These are phyloP conservation scores for Macrochelys suwanniensis DNA, from an alignment of 2,797 vertebrate genomes.

Conservation along the genomic window DNA sequence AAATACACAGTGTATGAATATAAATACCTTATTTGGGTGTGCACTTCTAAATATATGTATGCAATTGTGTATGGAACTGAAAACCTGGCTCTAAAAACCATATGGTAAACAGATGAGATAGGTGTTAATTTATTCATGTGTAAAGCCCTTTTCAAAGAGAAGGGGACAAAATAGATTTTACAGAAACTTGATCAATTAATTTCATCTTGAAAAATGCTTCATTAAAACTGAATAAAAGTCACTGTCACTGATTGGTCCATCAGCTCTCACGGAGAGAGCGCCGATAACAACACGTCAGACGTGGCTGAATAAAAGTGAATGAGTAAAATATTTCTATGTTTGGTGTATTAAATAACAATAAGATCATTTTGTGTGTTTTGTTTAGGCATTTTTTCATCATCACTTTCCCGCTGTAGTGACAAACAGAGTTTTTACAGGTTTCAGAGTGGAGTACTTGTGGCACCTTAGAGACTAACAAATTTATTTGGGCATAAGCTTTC, in stretches of 20 bases:
- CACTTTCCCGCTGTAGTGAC: background rate
- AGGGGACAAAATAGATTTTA: background rate
- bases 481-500: no score
- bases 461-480: no score
- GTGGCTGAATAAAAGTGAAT: background rate
- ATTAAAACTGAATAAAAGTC: background rate
- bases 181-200: background rate
- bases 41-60: background rate
- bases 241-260: no score
- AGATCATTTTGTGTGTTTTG: background rate
- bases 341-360: background rate
- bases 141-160: constrained; percentile 1
- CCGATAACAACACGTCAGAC: no score
- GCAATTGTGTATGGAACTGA: background rate
- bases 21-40: background rate
- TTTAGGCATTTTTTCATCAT: background rate
- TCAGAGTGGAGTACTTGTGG: no score
- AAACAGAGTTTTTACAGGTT: background rate
- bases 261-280: no score
- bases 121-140: background rate
- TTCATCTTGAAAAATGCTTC: constrained; percentile 33
- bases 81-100: background rate
- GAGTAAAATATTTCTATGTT: constrained; percentile 6
- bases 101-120: background rate
- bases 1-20: background rate